A percentile compares a stretch with the other conserved stretches of the same genome.
Conservation (phyloP, 2,113 vertebrate genomes). For the Poecile atricapillus region DNA sequence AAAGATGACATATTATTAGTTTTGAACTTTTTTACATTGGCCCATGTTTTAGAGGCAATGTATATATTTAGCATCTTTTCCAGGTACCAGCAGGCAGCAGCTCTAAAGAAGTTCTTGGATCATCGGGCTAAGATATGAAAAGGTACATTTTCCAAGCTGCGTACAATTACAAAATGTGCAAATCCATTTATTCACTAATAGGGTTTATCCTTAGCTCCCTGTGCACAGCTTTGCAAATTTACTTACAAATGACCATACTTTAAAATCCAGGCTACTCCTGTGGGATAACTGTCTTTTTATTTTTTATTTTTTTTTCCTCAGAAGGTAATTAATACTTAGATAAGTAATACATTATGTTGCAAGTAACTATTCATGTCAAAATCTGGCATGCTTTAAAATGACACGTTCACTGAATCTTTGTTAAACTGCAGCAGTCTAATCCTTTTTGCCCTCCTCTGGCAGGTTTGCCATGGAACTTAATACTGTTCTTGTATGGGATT, state of each 20-base stretch:
- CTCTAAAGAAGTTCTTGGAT: neutral
- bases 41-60: neutral
- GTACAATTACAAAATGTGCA: neutral
- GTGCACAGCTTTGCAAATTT: conserved; percentile 11
- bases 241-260: neutral
- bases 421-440: neutral
- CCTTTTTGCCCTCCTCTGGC: neutral
- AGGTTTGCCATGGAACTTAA: neutral
- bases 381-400: neutral
- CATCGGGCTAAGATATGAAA: neutral
- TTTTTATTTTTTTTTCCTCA: neutral
- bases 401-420: neutral
- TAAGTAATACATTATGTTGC: neutral
- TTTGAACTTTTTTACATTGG: neutral
- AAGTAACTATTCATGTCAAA: neutral
- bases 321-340: neutral
- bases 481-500: neutral
- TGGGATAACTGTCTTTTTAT: neutral
- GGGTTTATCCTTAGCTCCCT: neutral
- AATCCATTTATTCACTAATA: conserved; percentile 15
- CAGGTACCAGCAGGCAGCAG: neutral
- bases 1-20: neutral
- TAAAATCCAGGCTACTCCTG: neutral
- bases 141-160: neutral
- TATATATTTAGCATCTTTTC: neutral